These are phyloP conservation scores for Polyommatus icarus DNA, from an alignment of 2,888 invertebrate genomes.

Conservation along the genomic window DNA sequence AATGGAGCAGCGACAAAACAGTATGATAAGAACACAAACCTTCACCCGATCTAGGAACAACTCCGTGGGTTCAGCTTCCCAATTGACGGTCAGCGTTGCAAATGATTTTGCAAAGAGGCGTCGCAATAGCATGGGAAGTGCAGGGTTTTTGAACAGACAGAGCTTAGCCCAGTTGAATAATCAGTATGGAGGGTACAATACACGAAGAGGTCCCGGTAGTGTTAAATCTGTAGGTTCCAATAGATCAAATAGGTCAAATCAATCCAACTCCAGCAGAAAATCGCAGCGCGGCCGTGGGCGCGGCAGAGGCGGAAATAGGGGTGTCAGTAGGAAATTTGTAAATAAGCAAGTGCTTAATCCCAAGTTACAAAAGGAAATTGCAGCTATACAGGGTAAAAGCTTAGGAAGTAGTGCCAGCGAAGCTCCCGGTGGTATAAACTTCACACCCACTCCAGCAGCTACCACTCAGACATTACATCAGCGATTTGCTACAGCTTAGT, in stretches of 20 bases:
- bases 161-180: constrained; percentile 67
- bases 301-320: constrained; percentile 61
- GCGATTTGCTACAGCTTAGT: constrained; percentile 64
- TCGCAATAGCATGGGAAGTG: constrained; percentile 67
- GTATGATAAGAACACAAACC: constrained; percentile 69
- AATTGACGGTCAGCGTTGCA: constrained; percentile 71
- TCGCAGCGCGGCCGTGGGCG: constrained; percentile 58
- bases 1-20: constrained; percentile 61
- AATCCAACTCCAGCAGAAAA: constrained; percentile 56
- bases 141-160: constrained; percentile 64
- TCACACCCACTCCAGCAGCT: constrained; percentile 64
- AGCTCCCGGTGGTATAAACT: constrained; percentile 52
- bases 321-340: constrained; percentile 63
- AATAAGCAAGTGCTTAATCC: constrained; percentile 68
- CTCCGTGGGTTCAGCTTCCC: constrained; percentile 63
- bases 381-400: constrained; percentile 67
- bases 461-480: constrained; percentile 70
- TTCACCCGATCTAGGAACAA: constrained; percentile 73
- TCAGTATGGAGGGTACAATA: constrained; percentile 61
- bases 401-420: constrained; percentile 46
- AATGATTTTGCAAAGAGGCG: constrained; percentile 69
- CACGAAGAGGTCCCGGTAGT: constrained; percentile 67
- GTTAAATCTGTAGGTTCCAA: constrained; percentile 70
- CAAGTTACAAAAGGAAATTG: constrained; percentile 71
- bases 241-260: constrained; percentile 58